phyloP scores from a whole-genome alignment of 1,140 invertebrate species.

The Potamilus streckersoni region DNA sequence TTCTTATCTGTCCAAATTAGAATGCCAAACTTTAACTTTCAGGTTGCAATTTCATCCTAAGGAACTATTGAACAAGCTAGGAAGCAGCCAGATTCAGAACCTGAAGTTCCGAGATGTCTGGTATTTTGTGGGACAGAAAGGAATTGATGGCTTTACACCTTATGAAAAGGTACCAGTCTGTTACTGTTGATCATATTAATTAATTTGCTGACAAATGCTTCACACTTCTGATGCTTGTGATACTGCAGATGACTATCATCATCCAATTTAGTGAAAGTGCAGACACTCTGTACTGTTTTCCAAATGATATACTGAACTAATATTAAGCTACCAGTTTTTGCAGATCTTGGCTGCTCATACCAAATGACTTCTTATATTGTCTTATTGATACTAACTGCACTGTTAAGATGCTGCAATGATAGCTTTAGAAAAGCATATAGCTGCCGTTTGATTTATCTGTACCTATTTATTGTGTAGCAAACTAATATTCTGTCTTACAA shows the following conservation, averaged over 20 bases:
- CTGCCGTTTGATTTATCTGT: no score
- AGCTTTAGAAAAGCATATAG: no score
- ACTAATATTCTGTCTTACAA: no score
- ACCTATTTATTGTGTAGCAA: no score
- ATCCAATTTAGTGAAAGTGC: no score
- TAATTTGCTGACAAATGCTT: background rate
- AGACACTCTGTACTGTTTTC: no score
- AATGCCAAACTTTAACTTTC: conserved; percentile 1
- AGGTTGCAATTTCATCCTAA: conserved; percentile 58
- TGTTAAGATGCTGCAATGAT: no score
- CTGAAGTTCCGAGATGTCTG: conserved; percentile 72
- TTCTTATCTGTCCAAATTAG: background rate
- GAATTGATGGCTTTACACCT: conserved; percentile 71
- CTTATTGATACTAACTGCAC: no score
- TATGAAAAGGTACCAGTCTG: conserved; percentile 68
- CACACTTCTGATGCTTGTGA: no score
- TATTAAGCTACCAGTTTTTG: background rate
- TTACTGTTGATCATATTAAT: background rate
- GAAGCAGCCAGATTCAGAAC: conserved; percentile 73
- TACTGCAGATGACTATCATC: no score
- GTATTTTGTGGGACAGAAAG: conserved; percentile 74
- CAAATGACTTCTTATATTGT: no score
- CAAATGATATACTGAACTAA: background rate
- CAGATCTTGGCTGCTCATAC: no score
- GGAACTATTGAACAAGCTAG: conserved; percentile 68